Percentiles rank a stretch among this genome's conserved stretches.
These are phyloP conservation scores for Silvanus unidentatus DNA, from an alignment of 2,888 invertebrate species.

Conservation along the genomic window DNA sequence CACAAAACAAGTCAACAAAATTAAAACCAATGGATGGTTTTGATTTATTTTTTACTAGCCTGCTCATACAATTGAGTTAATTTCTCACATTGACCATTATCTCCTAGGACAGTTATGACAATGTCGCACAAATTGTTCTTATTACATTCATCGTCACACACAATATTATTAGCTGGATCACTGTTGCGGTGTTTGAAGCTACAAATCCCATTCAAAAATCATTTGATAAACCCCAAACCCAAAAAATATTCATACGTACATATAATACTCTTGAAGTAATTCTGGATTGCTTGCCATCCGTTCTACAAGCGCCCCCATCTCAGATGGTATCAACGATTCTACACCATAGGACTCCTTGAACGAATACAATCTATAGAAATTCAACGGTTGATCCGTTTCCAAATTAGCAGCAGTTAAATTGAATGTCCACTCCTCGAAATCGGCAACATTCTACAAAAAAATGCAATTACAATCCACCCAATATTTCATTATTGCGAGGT, in stretches of 20 bases:
- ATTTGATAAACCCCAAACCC: background rate
- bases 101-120: constrained; percentile 52
- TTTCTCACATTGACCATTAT: constrained; percentile 41
- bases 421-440: constrained; percentile 66
- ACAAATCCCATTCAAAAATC: constrained; percentile 7
- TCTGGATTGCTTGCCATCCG: constrained; percentile 53
- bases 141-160: constrained; percentile 31
- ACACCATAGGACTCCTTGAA: constrained; percentile 63
- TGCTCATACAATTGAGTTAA: constrained; percentile 22
- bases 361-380: constrained; percentile 69
- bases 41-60: background rate
- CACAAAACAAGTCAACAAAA: too few species aligned
- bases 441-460: constrained; percentile 52
- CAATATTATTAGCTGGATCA: constrained; percentile 14
- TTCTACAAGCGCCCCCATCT: constrained; percentile 56
- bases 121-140: constrained; percentile 49
- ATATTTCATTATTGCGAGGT: too few species aligned
- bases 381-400: constrained; percentile 49
- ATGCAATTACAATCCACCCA: background rate
- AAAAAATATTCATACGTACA: constrained; percentile 34
- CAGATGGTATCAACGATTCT: constrained; percentile 54
- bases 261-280: constrained; percentile 42
- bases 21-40: too few species aligned
- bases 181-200: constrained; percentile 23
- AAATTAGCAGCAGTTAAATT: constrained; percentile 69